phyloP scores from a whole-genome alignment of 2,888 invertebrate species.

The Drosophila monieri region DNA sequence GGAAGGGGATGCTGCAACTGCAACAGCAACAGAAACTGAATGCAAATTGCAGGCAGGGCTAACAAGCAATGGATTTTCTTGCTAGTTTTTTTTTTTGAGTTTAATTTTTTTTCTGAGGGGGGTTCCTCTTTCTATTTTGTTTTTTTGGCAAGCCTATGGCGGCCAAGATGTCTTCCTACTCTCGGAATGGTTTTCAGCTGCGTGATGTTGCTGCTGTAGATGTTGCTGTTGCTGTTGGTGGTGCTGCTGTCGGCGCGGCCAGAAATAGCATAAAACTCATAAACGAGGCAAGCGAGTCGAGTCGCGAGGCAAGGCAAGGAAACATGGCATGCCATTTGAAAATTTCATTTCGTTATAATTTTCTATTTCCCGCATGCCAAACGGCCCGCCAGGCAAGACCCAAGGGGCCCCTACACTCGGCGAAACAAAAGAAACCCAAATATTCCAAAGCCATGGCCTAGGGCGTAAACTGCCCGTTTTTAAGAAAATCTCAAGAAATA shows the following conservation, averaged over 20 bases:
- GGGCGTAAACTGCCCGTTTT: constrained; percentile 8
- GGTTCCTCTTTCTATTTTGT: background rate
- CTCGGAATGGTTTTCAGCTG: constrained; percentile 68
- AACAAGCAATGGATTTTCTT: constrained; percentile 64
- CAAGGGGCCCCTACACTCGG: constrained; percentile 52
- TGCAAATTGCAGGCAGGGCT: constrained; percentile 70
- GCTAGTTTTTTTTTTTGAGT: constrained; percentile 32
- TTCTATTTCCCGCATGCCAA: constrained; percentile 78
- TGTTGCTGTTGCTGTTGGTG: constrained; percentile 34
- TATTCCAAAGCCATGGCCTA: background rate
- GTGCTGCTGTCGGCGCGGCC: constrained; percentile 63
- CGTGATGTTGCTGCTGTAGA: constrained; percentile 40
- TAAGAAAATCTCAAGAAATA: background rate
- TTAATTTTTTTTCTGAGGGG: constrained; percentile 14
- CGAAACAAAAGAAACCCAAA: constrained; percentile 1
- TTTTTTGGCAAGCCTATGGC: constrained; percentile 64
- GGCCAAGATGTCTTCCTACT: constrained; percentile 61
- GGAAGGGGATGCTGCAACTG: constrained; percentile 3
- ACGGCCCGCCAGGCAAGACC: constrained; percentile 73
- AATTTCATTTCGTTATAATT: constrained; percentile 74
- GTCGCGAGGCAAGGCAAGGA: constrained; percentile 49
- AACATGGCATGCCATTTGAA: constrained; percentile 77
- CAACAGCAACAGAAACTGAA: constrained; percentile 43
- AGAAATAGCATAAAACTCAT: constrained; percentile 79
- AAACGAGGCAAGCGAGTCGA: constrained; percentile 59